phyloP scores from a whole-genome alignment of 2,888 invertebrate genomes.

The Rhingia rostrata region DNA sequence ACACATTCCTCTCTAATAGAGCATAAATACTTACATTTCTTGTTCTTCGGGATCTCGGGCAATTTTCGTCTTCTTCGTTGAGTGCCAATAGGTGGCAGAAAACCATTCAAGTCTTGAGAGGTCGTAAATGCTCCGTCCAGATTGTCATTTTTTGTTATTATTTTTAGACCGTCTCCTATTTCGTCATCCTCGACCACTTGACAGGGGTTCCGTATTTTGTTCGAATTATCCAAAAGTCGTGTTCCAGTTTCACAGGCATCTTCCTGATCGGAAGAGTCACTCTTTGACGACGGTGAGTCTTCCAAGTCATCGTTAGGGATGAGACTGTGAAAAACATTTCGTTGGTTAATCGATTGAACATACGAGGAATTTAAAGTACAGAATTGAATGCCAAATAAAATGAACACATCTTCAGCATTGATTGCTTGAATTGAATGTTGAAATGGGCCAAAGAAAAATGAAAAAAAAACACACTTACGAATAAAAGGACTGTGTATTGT shows the following conservation, averaged over 20 bases:
- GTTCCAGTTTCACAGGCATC: conserved; percentile 81
- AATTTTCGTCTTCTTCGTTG: conserved; percentile 91
- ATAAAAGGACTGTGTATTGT: conserved; percentile 90
- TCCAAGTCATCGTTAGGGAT: conserved; percentile 93
- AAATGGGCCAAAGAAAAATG: background rate
- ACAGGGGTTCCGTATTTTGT: conserved; percentile 76
- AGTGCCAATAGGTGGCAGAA: conserved; percentile 80
- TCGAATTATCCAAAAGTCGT: conserved; percentile 44
- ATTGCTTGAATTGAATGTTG: background rate
- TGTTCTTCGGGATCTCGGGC: conserved; percentile 94
- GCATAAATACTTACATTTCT: conserved; percentile 88
- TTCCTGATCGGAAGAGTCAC: conserved; percentile 87
- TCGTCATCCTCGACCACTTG: conserved; percentile 83
- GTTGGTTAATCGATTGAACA: conserved; percentile 45
- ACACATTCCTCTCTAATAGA: conserved; percentile 56
- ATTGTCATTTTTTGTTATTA: conserved; percentile 79
- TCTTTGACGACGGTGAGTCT: conserved; percentile 90
- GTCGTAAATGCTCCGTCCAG: conserved; percentile 79
- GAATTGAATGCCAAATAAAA: conserved; percentile 16
- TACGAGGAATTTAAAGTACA: conserved; percentile 13
- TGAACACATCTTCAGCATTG: background rate
- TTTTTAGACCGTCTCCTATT: conserved; percentile 82
- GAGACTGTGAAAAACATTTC: conserved; percentile 85
- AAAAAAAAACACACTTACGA: conserved; percentile 87
- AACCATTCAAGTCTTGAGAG: conserved; percentile 80